A percentile compares a stretch with the other conserved stretches of the same genome.
Conservation (phyloP, 2,888 invertebrate species). For the Ectemnius lituratus region DNA sequence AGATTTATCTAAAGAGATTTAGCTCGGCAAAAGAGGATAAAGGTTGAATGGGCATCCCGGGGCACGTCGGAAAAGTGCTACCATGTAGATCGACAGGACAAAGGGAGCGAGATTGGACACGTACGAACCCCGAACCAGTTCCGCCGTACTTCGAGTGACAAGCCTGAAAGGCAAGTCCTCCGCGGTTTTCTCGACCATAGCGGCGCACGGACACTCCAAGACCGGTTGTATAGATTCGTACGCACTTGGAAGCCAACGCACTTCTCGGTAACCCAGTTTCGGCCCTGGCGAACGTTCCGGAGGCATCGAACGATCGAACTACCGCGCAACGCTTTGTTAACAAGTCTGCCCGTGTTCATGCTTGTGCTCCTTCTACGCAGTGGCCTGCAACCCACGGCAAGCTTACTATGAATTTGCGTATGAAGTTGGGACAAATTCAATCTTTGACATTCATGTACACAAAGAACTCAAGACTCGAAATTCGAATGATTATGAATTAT, state of each 20-base stretch:
- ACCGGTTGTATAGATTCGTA: slow-evolving; percentile 32
- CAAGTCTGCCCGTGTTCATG: slow-evolving; percentile 27
- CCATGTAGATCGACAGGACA: slow-evolving; percentile 28
- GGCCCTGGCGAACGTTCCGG: slow-evolving; percentile 29
- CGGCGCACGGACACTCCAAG: slow-evolving; percentile 1
- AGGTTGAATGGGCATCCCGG: slow-evolving; percentile 28
- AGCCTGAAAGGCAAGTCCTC: slow-evolving; percentile 1
- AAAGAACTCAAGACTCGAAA: no score
- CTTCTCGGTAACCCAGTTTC: slow-evolving; percentile 56
- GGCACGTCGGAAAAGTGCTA: no score
- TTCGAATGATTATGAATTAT: no score
- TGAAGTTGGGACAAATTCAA: no score
- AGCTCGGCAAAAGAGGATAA: slow-evolving; percentile 36
- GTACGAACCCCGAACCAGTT: slow-evolving; percentile 51
- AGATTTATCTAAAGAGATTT: slow-evolving; percentile 49
- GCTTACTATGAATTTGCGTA: background rate
- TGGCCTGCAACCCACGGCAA: slow-evolving; percentile 15
- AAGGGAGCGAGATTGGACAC: slow-evolving; percentile 59
- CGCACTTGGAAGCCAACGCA: slow-evolving; percentile 42
- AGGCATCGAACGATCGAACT: slow-evolving; percentile 27
- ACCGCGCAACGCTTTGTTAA: slow-evolving; percentile 26
- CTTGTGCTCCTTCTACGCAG: slow-evolving; percentile 1
- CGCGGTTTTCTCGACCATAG: slow-evolving; percentile 26
- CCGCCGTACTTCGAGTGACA: background rate
- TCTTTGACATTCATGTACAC: no score